Evolutionary conservation across 2,888 invertebrate genomes (phyloP).

Genomic region (Oscheius onirici): DNA sequence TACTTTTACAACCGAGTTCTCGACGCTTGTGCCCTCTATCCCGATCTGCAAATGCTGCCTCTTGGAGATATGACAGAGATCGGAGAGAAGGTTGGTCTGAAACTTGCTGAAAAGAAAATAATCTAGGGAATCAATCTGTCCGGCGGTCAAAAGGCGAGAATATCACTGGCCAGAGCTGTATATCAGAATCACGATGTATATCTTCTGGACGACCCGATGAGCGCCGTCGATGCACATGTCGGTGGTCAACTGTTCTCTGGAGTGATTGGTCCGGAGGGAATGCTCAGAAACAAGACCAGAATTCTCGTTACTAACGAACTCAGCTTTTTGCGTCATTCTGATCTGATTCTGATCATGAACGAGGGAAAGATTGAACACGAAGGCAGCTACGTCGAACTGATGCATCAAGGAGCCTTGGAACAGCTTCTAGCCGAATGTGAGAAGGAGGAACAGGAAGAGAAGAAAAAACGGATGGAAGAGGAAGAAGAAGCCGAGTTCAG

Average conservation of each 20-base stretch:
- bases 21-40: constrained; percentile 64
- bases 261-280: constrained; percentile 70
- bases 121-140: constrained; percentile 68
- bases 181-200: constrained; percentile 89
- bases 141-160: constrained; percentile 77
- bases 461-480: constrained; percentile 42
- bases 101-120: too few relatives aligned
- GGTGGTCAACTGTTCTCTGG: constrained; percentile 79
- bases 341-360: constrained; percentile 88
- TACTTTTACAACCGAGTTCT: constrained; percentile 68
- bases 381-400: constrained; percentile 66
- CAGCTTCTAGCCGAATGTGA: constrained; percentile 67
- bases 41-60: constrained; percentile 63
- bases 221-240: constrained; percentile 95
- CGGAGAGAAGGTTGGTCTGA: constrained; percentile 66
- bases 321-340: constrained; percentile 88
- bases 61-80: constrained; percentile 68
- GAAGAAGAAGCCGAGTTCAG: constrained; percentile 48
- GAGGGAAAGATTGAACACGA: constrained; percentile 64
- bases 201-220: constrained; percentile 91
- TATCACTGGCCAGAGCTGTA: constrained; percentile 89
- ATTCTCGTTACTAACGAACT: constrained; percentile 94
- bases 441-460: constrained; percentile 47
- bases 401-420: constrained; percentile 62
- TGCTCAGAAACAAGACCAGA: constrained; percentile 79